phyloP scores from a whole-genome alignment of 2,888 invertebrate genomes.

The Seladonia tumulorum region DNA sequence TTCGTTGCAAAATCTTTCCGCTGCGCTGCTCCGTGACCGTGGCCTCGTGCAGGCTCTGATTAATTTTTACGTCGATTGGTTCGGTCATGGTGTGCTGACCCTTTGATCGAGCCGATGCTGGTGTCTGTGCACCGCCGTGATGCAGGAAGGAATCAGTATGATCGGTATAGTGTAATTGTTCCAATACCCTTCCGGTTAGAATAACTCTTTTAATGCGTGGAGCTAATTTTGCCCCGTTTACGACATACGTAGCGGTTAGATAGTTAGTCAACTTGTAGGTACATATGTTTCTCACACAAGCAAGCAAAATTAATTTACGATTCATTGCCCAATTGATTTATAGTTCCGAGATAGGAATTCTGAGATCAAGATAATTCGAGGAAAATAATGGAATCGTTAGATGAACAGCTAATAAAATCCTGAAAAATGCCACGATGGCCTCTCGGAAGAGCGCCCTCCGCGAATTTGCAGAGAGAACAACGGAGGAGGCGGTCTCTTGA shows the following conservation, averaged over 20 bases:
- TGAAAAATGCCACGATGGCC: neutral
- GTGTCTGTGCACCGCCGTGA: neutral
- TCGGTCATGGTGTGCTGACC: neutral
- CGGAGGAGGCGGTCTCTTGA: slow-evolving; percentile 46
- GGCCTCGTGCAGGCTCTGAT: neutral
- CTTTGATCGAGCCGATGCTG: neutral
- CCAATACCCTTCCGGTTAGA: too few species aligned
- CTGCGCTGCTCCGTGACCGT: neutral
- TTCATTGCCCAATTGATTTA: neutral
- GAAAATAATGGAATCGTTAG: slow-evolving; percentile 3
- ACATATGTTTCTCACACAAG: neutral
- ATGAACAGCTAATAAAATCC: neutral
- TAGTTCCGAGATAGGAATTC: neutral
- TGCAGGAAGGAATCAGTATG: neutral
- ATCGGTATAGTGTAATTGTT: neutral
- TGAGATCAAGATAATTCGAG: neutral
- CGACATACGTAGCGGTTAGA: too few species aligned
- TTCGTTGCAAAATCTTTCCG: neutral
- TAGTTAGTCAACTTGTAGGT: neutral
- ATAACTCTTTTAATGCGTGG: too few species aligned
- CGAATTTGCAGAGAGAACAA: slow-evolving; percentile 36
- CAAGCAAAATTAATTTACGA: neutral
- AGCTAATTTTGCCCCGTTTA: too few species aligned
- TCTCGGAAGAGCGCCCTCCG: neutral
- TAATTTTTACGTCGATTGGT: neutral